Evolutionary conservation across 2,113 vertebrate species (phyloP).

Genomic region (Tauraco erythrolophus): DNA sequence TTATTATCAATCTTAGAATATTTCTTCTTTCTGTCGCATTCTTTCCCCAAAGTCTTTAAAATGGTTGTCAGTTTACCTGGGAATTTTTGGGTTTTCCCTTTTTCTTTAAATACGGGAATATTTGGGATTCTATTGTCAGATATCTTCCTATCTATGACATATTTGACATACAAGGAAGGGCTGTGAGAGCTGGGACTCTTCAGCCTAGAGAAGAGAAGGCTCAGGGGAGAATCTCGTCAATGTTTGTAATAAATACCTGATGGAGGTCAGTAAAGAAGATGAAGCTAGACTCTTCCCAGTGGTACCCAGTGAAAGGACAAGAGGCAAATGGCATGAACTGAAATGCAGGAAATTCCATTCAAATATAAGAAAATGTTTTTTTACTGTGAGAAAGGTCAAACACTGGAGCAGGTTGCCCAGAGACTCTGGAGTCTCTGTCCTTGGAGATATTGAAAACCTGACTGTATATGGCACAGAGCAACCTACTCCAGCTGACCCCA

Average conservation of each 20-base stretch:
- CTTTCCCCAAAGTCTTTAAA: background rate
- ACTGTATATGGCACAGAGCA: background rate
- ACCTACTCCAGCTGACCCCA: background rate
- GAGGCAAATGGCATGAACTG: background rate
- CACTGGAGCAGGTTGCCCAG: background rate
- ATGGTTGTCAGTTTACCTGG: background rate
- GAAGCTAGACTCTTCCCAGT: background rate
- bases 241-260: background rate
- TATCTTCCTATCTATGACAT: background rate
- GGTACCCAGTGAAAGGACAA: background rate
- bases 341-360: background rate
- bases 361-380: background rate
- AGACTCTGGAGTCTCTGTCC: background rate
- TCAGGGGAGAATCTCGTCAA: background rate
- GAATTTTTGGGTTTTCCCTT: background rate
- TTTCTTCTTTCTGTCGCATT: background rate
- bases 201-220: background rate
- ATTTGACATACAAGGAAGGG: background rate
- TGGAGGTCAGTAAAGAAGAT: background rate
- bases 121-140: background rate
- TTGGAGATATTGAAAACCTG: background rate
- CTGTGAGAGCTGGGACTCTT: background rate
- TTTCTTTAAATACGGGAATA: background rate
- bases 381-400: background rate
- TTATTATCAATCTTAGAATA: background rate